Evolutionary conservation across 2,888 invertebrate genomes (phyloP), one percentile per base, ranked within the genome.

Genomic region (Lochmaea capreae): DNA sequence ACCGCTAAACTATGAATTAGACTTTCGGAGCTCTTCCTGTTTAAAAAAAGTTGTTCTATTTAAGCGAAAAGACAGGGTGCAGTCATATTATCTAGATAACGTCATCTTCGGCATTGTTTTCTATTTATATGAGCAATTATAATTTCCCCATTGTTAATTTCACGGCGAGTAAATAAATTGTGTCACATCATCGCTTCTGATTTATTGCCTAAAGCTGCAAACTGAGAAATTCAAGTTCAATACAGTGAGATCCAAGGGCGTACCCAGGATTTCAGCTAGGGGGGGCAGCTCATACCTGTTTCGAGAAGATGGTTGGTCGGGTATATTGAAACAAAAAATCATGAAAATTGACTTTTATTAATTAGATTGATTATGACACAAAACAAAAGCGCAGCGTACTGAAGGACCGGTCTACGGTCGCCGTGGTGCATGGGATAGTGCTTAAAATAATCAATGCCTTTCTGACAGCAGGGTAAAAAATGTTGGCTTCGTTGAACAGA

Each of bases 81-180:
- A 63, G 72, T 63, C 42, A 72, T 63, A 68, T 61, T 63, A 52
- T 63, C 46, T 54, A 33, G 46, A 58, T 58, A 49, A 33, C 65
- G 65, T 66, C 65, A 66, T 66, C 62, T 39, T 26, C 43, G 22
- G 61, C 61, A 71, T 71, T 71, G 72, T 67, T 72, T 57, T 57
- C 33, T 39, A 26, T 72, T 57, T 58, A 52, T 61, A 61, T 43
- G 22, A 12, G 65, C 52, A 67, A 68, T 73, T 59, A 68, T 68
- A 49, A 62, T 65, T 18, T 33, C 5, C 3, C 14, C 59, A 43
- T 65, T 65, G 73, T 72, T 67, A 68, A 65, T 73, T 73, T 69
- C 65, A 69, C 58, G 59, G 65, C 58, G 68, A 58, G 49, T 73
- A 65, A 68, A 49, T 49, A 39, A 49, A 73, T 16, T 73, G 73